Evolutionary conservation across 2,888 invertebrate genomes (phyloP), one percentile per base, ranked within the genome.

Genomic region (Pomacea canaliculata): DNA sequence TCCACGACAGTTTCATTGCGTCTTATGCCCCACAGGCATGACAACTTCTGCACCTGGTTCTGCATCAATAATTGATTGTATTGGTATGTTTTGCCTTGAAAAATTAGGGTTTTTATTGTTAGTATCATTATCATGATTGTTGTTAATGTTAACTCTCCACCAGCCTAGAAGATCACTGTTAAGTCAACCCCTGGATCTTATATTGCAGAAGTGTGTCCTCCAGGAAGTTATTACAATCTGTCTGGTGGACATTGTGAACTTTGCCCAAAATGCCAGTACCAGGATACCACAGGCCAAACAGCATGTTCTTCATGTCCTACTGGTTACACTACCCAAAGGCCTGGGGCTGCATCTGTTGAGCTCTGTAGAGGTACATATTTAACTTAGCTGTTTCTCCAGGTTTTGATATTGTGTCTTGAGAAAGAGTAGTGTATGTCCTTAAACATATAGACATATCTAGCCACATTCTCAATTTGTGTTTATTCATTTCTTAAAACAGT

Each of bases 21-120:
- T 60, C 62, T 13, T 49, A 7, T 81, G 81, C 75, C 71, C 76
- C 12, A 71, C 62, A 7, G 71, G 73, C 10, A 70, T 76, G 56
- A 82, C 70, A 8, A 79, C 81, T 27, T n/a, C 10, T 7, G 73
- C 63, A 63, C 68, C 71, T 51, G 85, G 85, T 9, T 67, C 87
- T 49, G 79, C 74, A 59, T 77, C 75, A 51, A 10, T 46, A 27
- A 49, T 76, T 37, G 76, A 82, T 23, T 87, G 87, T 76, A 82
- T 81, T 69, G 74, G 87, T 87, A 82, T 79, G 78, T 66, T 62
- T 67, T 48, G 49, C 13, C 51, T 56, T 18, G 23, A 60, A n/a
- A 56, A 56, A 56, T 56, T 56, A 56, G 10, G 16, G 7, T 69
- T 69, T 37, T 7, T 27, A 4, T 27, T 48, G 18, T 48, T 49